Conservation (phyloP, 2,888 invertebrate species). For the Unio pictorum region DNA sequence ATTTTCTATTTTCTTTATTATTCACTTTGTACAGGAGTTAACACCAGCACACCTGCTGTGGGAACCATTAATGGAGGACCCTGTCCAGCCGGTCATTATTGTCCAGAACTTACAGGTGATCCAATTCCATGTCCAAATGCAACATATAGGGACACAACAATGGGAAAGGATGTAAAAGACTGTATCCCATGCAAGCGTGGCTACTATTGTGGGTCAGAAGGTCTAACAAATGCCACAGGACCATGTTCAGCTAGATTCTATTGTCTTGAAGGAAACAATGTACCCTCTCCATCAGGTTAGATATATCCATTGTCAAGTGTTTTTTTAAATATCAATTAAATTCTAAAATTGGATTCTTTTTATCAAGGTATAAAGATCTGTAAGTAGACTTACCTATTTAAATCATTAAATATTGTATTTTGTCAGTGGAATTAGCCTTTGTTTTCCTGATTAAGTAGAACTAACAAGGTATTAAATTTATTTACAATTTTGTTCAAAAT, state of each 20-base stretch:
- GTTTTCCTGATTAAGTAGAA: too few species aligned
- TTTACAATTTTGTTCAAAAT: too few species aligned
- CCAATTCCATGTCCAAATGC: constrained; percentile 63
- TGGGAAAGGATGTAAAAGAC: constrained; percentile 43
- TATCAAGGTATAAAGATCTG: background rate
- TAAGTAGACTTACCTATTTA: too few species aligned
- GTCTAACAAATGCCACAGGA: constrained; percentile 56
- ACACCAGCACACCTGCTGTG: constrained; percentile 54
- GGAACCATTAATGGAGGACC: constrained; percentile 65
- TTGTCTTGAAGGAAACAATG: constrained; percentile 60
- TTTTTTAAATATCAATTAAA: background rate
- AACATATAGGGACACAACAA: constrained; percentile 57
- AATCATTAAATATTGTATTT: too few species aligned
- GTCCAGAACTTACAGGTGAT: constrained; percentile 62
- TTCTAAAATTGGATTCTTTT: background rate
- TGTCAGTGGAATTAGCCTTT: too few species aligned
- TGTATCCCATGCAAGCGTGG: constrained; percentile 63
- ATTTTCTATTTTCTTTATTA: too few species aligned
- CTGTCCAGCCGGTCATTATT: constrained; percentile 67
- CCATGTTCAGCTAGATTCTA: constrained; percentile 65
- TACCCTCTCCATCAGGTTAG: constrained; percentile 62
- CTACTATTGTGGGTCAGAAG: constrained; percentile 59
- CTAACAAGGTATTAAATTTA: too few species aligned
- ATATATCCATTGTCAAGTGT: background rate
- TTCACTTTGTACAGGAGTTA: constrained; percentile 50